Base-by-base conservation (phyloP, 2,888 invertebrate species). In the Chaetogeoica ovagalla region DNA sequence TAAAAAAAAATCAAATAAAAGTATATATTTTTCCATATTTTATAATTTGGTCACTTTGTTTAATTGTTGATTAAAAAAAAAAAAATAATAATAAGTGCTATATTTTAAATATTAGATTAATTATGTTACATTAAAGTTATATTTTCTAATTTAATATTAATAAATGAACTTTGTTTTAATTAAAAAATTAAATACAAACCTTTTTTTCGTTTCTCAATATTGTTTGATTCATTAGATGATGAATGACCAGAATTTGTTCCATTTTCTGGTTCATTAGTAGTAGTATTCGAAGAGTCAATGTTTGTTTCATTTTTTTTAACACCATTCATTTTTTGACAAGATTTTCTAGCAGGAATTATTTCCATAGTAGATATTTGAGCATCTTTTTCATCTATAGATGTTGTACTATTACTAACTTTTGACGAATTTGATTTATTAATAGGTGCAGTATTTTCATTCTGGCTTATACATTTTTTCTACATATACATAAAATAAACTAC, bases 121-220 rank as follows among this genome's bases (percentile, higher is more conserved):
- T 48, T 48, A 3, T 48, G 48, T 0, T 48, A 48, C 13, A 48
- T 48, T 13, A 48, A 13, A 48, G 8, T 43, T 48, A 48, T 48
- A 48, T 13, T 48, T 11, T 48, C 8, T 13, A 48, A 13, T 11
- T 48, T 11, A 48, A 48, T 48, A 48, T 30, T 30, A 30, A 30
- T 30, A 30, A 30, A 30, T 30, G 4, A 30, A 30, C 30, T 30
- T 30, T 30, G 30, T 30, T 30, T 30, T 30, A 1, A 30, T 30
- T 2, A 30, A 30, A 21, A n/a, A 21, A 15, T n/a, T 69, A 68
- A 52, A 6, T 63, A 74, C 62, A n/a, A 2, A 74, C 86, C 85
- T 85, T 88, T 89, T 84, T 86, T 88, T 84, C 87, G 88, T 83
- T 86, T 87, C 82, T 88, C 87, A 70, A 84, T 85, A 60, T 84